Evolutionary conservation across 1,140 invertebrate genomes (phyloP).

Genomic region (Aphidius ervi): DNA sequence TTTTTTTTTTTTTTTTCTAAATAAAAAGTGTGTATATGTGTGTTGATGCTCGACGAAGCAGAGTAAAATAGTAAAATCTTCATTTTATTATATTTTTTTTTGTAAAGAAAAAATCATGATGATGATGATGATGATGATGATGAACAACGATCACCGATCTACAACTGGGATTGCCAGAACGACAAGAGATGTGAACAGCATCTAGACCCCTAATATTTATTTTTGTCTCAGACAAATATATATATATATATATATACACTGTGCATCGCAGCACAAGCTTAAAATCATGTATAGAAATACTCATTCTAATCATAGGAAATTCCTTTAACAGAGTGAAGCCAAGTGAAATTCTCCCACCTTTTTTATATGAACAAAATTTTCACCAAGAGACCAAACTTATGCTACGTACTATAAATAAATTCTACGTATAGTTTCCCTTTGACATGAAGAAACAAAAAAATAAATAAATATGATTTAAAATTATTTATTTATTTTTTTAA

Average conservation of each 20-base stretch:
- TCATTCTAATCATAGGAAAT: constrained; percentile 48
- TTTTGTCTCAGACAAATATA: constrained; percentile 30
- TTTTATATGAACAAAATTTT: too few species aligned
- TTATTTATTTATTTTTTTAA: too few species aligned
- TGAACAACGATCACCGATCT: constrained; percentile 10
- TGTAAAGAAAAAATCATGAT: background rate
- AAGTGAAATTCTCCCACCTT: constrained; percentile 7
- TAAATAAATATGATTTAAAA: too few species aligned
- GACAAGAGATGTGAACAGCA: background rate
- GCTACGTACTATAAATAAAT: too few species aligned
- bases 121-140: background rate
- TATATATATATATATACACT: constrained; percentile 22
- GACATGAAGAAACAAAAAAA: too few species aligned
- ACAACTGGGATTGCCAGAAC: constrained; percentile 5
- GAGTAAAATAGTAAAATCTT: background rate
- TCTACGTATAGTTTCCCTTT: too few species aligned
- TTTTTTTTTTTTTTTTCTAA: too few species aligned
- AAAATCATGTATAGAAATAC: constrained; percentile 38
- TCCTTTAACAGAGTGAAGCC: constrained; percentile 36
- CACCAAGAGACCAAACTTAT: too few species aligned
- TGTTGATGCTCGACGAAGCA: too few species aligned
- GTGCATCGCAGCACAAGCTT: constrained; percentile 27
- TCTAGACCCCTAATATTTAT: constrained; percentile 27
- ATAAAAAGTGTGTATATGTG: constrained; percentile 7
- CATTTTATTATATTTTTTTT: too few species aligned